Evolutionary conservation across 2,797 vertebrate genomes (phyloP), one percentile per base, ranked within the genome.

Genomic region (Coregonus sp.): DNA sequence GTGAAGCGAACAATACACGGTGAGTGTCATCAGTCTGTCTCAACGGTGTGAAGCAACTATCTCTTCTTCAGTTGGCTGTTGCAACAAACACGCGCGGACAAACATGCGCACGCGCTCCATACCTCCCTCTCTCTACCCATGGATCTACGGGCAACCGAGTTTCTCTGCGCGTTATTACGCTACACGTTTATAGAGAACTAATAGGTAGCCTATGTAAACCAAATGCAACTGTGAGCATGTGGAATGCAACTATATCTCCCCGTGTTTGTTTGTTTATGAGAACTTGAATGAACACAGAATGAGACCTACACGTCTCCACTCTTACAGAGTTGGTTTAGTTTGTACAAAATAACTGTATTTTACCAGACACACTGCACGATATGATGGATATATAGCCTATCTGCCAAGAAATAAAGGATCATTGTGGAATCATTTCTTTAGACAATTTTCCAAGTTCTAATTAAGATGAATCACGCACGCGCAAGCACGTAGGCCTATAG

Each of bases 381-480:
- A 47, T 47, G 40, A 47, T 2, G 40, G 56, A 59, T 59, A n/a
- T 18, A 59, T 20, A 59, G 56, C n/a, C 18, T n/a, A 15, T 56
- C 56, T 59, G 6, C 56, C 54, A 9, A 59, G 9, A 59, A 59
- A 59, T 2, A 59, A 20, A n/a, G 56, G 2, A 59, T 59, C 2
- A 59, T 59, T 59, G 56, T n/a, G 7, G 1, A 59, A n/a, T 59
- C 0, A 20, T 9, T 59, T 20, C 18, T 20, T 59, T 20, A 2
- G 56, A 59, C 4, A 18, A 20, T 59, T 6, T 18, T 20, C 56
- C 6, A 59, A 59, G 5, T 59, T 59, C 56, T 20, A 59, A 59
- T 59, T 3, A 59, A 59, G n/a, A 20, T 59, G n/a, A 89, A 86
- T 68, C 82, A 89, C 87, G 89, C 50, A 20, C n/a, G 40, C 20